Evolutionary conservation across 37 sponge, comb jelly and placozoan species (phyloP).

Genomic region (Cladorhizidae sp.): DNA sequence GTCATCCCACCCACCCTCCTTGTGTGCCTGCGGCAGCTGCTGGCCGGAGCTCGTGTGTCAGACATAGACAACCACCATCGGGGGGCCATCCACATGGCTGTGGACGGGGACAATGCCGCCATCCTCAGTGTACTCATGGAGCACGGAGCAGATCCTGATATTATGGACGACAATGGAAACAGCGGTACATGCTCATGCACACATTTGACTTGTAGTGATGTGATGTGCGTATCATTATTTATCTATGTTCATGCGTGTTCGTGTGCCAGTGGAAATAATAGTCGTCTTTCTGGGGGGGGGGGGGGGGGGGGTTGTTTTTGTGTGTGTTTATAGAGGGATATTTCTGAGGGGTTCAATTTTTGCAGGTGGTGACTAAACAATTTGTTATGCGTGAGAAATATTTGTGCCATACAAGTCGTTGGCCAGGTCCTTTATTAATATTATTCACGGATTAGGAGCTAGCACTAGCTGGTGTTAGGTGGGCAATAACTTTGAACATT

Average conservation of each 20-base stretch:
- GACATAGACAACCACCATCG: constrained; percentile 74
- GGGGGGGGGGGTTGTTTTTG: too few relatives aligned
- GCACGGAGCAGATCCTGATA: constrained; percentile 85
- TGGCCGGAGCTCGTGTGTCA: constrained; percentile 78
- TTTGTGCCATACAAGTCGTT: too few relatives aligned
- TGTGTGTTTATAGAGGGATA: background rate
- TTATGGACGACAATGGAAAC: constrained; percentile 74
- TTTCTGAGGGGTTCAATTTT: too few relatives aligned
- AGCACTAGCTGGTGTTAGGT: too few relatives aligned
- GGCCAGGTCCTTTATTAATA: too few relatives aligned
- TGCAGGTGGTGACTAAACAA: too few relatives aligned
- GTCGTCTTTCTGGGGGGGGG: too few relatives aligned
- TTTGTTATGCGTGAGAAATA: too few relatives aligned
- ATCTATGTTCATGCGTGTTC: background rate
- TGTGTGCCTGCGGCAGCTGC: constrained; percentile 44
- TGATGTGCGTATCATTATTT: too few relatives aligned
- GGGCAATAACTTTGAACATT: too few relatives aligned
- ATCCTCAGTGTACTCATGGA: constrained; percentile 86
- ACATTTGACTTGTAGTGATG: too few relatives aligned
- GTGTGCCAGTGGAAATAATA: background rate
- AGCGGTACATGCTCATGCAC: constrained; percentile 47
- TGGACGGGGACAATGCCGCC: constrained; percentile 71
- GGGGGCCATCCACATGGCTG: constrained; percentile 85
- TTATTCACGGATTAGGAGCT: too few relatives aligned
- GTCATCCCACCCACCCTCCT: background rate